phyloP scores from a whole-genome alignment of 2,113 vertebrate species.

The Galbula dea region DNA sequence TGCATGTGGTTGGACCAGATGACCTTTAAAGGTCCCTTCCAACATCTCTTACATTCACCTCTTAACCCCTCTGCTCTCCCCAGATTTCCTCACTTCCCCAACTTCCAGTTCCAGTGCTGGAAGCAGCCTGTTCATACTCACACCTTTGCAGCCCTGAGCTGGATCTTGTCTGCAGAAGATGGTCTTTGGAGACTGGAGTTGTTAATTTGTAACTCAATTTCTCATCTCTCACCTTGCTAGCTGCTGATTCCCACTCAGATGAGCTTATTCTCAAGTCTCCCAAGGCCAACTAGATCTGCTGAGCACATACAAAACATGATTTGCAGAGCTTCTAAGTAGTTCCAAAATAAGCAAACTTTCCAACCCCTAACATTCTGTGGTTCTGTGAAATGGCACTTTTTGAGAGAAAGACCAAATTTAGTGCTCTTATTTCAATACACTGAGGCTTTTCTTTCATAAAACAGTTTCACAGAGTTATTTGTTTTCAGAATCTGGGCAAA shows the following conservation, averaged over 20 bases:
- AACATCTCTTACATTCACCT: neutral
- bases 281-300: neutral
- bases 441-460: neutral
- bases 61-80: neutral
- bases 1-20: neutral
- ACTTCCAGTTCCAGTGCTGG: neutral
- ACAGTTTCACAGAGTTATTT: constrained; percentile 19
- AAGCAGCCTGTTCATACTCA: neutral
- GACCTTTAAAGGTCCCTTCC: neutral
- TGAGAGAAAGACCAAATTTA: neutral
- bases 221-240: no score
- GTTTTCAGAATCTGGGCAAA: constrained; percentile 16
- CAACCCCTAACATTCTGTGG: no score
- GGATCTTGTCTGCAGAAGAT: neutral
- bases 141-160: neutral
- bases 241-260: no score
- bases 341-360: constrained; percentile 30
- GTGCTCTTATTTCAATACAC: neutral
- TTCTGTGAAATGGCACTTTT: constrained; percentile 8
- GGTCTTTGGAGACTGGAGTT: neutral
- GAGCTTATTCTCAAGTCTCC: no score
- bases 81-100: neutral
- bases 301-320: neutral
- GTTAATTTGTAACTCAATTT: constrained; percentile 31
- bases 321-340: neutral